phyloP scores from a whole-genome alignment of 1,140 invertebrate species.

The Coenobita brevimanus region DNA sequence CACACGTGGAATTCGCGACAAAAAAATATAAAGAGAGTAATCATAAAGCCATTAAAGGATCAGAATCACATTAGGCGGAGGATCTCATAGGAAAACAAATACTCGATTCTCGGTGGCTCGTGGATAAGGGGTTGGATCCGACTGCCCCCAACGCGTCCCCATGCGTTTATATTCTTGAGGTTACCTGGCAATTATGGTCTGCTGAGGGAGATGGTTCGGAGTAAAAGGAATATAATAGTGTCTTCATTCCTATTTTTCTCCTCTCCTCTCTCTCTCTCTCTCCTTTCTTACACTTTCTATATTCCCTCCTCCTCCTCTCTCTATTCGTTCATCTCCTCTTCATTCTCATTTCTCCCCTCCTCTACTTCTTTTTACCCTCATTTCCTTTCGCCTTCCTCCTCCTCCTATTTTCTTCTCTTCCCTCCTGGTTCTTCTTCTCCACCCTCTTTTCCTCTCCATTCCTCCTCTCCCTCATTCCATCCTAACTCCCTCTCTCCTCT shows the following conservation, averaged over 20 bases:
- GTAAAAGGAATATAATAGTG: no score
- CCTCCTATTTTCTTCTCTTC: neutral
- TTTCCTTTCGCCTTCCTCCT: neutral
- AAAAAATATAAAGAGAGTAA: neutral
- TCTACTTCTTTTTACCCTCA: neutral
- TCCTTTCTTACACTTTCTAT: neutral
- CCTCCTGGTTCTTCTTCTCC: neutral
- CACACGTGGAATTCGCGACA: no score
- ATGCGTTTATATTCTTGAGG: no score
- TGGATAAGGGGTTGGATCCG: conserved; percentile 4
- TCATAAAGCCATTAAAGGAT: conserved; percentile 55
- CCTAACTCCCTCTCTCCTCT: no score
- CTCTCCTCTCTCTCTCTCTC: neutral
- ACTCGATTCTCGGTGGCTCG: neutral
- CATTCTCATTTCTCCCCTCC: neutral
- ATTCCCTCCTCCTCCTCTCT: neutral
- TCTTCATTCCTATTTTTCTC: neutral
- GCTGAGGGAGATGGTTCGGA: no score
- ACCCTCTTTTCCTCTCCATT: neutral
- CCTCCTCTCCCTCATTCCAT: neutral
- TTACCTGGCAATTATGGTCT: no score
- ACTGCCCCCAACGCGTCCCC: neutral
- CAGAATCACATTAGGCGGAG: conserved; percentile 45
- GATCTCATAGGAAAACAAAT: conserved; percentile 38
- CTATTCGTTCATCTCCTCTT: neutral